Evolutionary conservation across 2,113 vertebrate species (phyloP).

Genomic region (Brachyistius frenatus): DNA sequence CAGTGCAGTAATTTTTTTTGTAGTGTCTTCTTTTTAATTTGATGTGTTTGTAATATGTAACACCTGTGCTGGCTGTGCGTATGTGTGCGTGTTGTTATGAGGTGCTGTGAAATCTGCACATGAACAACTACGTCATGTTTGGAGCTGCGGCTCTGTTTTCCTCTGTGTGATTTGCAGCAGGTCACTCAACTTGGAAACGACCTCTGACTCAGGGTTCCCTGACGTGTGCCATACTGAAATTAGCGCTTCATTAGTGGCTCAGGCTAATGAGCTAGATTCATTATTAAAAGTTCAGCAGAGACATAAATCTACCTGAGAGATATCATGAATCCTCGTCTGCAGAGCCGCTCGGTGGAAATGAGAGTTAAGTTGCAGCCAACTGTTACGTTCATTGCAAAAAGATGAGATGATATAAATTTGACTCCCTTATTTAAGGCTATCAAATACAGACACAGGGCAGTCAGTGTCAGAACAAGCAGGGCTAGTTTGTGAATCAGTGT

Average conservation of each 20-base stretch:
- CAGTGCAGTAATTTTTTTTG: no score
- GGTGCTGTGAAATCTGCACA: no score
- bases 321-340: conserved; percentile 7
- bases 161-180: background rate
- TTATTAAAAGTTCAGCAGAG: conserved; percentile 27
- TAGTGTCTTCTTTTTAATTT: no score
- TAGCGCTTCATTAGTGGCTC: conserved; percentile 28
- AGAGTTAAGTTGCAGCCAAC: background rate
- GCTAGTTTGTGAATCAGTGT: no score
- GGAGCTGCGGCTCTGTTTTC: background rate
- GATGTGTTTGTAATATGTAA: no score
- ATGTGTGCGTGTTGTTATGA: no score
- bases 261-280: conserved; percentile 30
- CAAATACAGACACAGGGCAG: no score
- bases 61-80: no score
- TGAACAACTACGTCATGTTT: background rate
- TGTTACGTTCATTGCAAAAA: background rate
- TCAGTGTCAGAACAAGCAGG: no score
- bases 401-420: background rate
- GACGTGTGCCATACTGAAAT: background rate
- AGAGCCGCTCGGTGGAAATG: conserved; percentile 8
- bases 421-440: background rate
- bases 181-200: conserved; percentile 5
- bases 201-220: conserved; percentile 25
- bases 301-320: conserved; percentile 37